Evolutionary conservation across 2,797 vertebrate species (phyloP).

Genomic region (Argya squamiceps): DNA sequence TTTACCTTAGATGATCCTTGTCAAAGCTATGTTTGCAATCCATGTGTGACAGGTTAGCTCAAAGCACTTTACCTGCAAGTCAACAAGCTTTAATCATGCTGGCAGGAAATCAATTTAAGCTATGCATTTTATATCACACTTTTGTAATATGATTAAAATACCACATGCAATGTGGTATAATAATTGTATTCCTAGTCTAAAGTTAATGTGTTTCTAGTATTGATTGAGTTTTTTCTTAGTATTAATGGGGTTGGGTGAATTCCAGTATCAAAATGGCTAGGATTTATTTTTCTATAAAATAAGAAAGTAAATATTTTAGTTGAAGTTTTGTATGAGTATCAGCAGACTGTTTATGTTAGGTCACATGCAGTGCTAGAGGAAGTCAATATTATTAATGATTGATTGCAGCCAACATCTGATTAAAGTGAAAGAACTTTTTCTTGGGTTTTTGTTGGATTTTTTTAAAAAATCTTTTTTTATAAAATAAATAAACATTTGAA

Average conservation of each 20-base stretch:
- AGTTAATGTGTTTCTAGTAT: not conserved
- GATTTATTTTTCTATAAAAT: not conserved
- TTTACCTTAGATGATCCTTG: not conserved
- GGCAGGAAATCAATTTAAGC: not conserved
- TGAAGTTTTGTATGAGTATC: not conserved
- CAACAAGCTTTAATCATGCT: not conserved
- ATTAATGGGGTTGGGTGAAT: not conserved
- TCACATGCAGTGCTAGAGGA: not conserved
- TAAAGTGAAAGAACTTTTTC: not conserved
- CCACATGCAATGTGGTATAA: not conserved
- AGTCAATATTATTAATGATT: not conserved
- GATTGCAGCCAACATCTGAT: not conserved
- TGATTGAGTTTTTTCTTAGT: not conserved
- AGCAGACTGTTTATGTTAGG: not conserved
- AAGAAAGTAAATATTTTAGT: not conserved
- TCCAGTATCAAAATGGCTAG: not conserved
- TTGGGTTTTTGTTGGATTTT: not conserved
- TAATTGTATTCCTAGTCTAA: not conserved
- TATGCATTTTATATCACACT: not conserved
- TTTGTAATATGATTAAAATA: not conserved
- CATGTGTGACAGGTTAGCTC: not conserved
- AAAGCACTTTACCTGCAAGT: not conserved
- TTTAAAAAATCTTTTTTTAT: rapidly evolving
- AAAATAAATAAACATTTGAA: not conserved
- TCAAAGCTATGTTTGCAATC: not conserved